Percentiles rank a stretch among this genome's conserved stretches.
phyloP scores from a whole-genome alignment of 2,797 vertebrate genomes.

The Myoxocephalus aenaeus region DNA sequence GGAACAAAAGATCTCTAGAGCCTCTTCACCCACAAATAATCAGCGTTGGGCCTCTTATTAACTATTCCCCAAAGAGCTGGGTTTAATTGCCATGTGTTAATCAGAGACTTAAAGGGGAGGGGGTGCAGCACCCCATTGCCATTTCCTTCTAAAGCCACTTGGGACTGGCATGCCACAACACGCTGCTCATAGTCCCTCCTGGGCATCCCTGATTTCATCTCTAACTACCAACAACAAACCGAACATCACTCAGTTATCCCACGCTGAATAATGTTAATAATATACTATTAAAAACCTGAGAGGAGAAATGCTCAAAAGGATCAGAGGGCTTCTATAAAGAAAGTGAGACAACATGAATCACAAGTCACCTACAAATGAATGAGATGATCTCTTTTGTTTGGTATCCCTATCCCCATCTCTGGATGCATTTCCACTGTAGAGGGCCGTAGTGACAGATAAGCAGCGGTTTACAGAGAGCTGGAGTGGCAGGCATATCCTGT shows the following conservation, averaged over 20 bases:
- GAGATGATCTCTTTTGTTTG: conserved; percentile 57
- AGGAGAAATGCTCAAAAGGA: conserved; percentile 27
- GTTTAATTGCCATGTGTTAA: conserved; percentile 86
- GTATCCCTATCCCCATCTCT: conserved; percentile 27
- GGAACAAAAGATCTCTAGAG: conserved; percentile 57
- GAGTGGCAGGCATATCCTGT: conserved; percentile 53
- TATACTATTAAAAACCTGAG: conserved; percentile 10
- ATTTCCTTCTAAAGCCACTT: conserved; percentile 74
- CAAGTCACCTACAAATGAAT: conserved; percentile 47
- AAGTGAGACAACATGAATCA: conserved; percentile 43
- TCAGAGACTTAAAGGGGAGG: conserved; percentile 78
- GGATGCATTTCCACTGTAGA: conserved; percentile 45
- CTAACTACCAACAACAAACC: conserved; percentile 55
- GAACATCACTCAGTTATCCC: conserved; percentile 31
- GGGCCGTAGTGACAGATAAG: conserved; percentile 57
- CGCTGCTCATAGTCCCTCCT: conserved; percentile 58
- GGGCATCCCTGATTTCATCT: conserved; percentile 57
- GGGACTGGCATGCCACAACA: conserved; percentile 80
- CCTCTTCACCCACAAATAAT: conserved; percentile 72
- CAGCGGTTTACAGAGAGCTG: conserved; percentile 51
- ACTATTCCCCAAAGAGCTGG: conserved; percentile 73
- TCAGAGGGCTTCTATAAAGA: conserved; percentile 21
- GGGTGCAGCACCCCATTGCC: conserved; percentile 57
- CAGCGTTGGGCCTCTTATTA: conserved; percentile 74
- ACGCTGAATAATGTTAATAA: conserved; percentile 3